A percentile compares a stretch with the other conserved stretches of the same genome.
Conservation (phyloP, 1,140 invertebrate genomes). For the Ostrea edulis region DNA sequence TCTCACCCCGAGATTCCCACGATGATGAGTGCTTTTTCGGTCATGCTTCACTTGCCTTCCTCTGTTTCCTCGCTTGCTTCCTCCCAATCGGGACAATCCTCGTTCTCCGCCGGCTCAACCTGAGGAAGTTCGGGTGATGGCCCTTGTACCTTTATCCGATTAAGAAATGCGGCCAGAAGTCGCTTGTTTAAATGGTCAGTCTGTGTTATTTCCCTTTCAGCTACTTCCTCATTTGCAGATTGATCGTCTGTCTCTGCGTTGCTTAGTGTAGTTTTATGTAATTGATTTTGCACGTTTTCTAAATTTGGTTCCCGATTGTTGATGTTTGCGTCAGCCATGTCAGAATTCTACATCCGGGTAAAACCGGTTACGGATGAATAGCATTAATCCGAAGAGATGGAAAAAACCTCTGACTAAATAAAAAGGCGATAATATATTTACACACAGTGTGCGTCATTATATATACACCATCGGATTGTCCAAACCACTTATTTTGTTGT, state of each 20-base stretch:
- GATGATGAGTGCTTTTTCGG: not conserved
- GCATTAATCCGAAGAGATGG: not conserved
- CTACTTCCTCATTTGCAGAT: slow-evolving; percentile 40
- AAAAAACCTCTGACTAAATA: not conserved
- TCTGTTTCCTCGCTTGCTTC: not conserved
- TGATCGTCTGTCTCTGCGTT: not conserved
- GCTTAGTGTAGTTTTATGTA: slow-evolving; percentile 21
- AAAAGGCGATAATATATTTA: not conserved
- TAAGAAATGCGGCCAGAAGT: slow-evolving; percentile 64
- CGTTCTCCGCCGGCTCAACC: slow-evolving; percentile 17
- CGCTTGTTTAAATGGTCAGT: slow-evolving; percentile 71
- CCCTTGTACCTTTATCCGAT: slow-evolving; percentile 55
- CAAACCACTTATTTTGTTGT: not conserved
- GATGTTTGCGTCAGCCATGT: slow-evolving; percentile 21
- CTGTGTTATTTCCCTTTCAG: slow-evolving; percentile 62
- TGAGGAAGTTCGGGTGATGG: not conserved
- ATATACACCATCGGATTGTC: not conserved
- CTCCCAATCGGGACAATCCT: not conserved
- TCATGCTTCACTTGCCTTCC: slow-evolving; percentile 16
- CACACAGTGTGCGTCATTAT: not conserved
- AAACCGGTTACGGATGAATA: not conserved
- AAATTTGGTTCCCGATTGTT: slow-evolving; percentile 41
- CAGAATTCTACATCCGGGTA: slow-evolving; percentile 23
- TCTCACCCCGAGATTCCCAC: not conserved
- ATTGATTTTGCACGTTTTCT: slow-evolving; percentile 39